Percentiles rank a stretch among this genome's conserved stretches.
phyloP scores from a whole-genome alignment of 2,888 invertebrate species.

The Tricholauxania praeusta region DNA sequence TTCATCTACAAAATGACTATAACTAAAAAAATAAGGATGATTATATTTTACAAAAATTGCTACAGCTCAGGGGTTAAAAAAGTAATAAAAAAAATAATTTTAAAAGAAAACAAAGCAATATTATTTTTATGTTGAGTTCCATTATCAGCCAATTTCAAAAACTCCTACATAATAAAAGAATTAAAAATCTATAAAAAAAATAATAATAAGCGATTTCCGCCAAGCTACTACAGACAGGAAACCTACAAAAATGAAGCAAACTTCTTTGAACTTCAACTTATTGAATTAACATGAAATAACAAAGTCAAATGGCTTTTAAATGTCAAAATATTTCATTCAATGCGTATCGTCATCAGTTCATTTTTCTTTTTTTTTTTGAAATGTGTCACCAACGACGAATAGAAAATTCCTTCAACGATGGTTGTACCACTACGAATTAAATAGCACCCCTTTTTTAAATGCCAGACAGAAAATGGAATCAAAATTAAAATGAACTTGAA shows the following conservation, averaged over 20 bases:
- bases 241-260: neutral
- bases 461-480: neutral
- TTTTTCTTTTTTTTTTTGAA: neutral
- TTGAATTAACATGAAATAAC: neutral
- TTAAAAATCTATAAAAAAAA: neutral
- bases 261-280: neutral
- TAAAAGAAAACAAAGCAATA: too few relatives aligned
- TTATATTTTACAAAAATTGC: too few relatives aligned
- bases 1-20: too few relatives aligned
- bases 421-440: neutral
- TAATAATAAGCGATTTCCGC: neutral
- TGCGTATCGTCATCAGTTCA: neutral
- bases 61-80: too few relatives aligned
- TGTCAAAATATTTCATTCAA: conserved; percentile 3
- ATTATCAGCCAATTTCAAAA: too few relatives aligned
- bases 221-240: neutral
- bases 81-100: too few relatives aligned
- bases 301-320: neutral
- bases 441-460: neutral
- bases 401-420: neutral
- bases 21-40: too few relatives aligned
- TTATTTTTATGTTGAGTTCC: too few relatives aligned
- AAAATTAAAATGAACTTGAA: conserved; percentile 35
- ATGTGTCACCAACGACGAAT: neutral
- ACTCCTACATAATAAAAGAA: too few relatives aligned